A percentile compares a stretch with the other conserved stretches of the same genome.
phyloP scores from a whole-genome alignment of 2,888 invertebrate species.

The Sarcophaga carnaria region DNA sequence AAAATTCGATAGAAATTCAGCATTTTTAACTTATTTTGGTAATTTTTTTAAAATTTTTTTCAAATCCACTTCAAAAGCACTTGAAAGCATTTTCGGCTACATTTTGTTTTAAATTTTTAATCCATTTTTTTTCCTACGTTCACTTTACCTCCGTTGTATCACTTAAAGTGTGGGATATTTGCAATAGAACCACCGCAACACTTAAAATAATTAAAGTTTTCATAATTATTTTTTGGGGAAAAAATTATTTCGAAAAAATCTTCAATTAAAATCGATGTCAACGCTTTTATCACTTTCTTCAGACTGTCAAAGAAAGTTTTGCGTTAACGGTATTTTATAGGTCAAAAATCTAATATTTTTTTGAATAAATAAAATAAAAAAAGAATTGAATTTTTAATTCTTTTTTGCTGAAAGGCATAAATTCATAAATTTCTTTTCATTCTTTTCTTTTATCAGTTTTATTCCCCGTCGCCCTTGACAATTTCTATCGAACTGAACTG shows the following conservation, averaged over 20 bases:
- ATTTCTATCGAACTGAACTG: no score
- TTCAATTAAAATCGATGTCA: constrained; percentile 19
- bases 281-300: constrained; percentile 44
- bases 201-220: constrained; percentile 21
- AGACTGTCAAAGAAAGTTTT: constrained; percentile 73
- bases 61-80: neutral
- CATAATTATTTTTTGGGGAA: constrained; percentile 34
- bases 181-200: neutral
- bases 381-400: neutral
- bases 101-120: constrained; percentile 1
- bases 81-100: neutral
- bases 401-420: neutral
- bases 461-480: no score
- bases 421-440: no score
- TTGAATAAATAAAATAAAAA: neutral
- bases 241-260: neutral
- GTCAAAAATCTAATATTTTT: neutral
- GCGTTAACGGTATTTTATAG: constrained; percentile 76
- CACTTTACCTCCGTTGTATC: constrained; percentile 21
- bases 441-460: no score
- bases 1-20: neutral
- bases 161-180: constrained; percentile 30
- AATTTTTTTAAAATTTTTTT: neutral
- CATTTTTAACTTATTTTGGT: neutral
- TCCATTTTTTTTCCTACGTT: neutral